Percentiles rank a stretch among this genome's conserved stretches.
Conservation (phyloP, 2,888 invertebrate genomes). For the Panopea generosa region DNA sequence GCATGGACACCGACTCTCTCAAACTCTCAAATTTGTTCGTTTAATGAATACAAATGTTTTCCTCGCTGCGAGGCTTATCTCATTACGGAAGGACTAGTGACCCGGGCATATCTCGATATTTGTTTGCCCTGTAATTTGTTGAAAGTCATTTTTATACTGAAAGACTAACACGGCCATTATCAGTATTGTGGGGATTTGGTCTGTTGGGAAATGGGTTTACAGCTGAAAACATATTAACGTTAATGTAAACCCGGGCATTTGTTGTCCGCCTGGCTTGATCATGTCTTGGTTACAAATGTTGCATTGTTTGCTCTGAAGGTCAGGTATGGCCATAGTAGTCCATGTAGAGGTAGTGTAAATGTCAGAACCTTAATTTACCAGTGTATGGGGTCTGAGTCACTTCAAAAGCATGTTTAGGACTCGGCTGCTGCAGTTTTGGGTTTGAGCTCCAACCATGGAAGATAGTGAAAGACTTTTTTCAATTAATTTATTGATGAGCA, state of each 20-base stretch:
- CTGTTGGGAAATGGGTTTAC: conserved; percentile 27
- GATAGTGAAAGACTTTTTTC: too few species aligned
- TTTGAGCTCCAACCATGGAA: too few species aligned
- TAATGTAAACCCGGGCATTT: conserved; percentile 33
- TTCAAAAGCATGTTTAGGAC: too few species aligned
- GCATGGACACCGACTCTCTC: too few species aligned
- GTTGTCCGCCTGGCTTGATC: conserved; percentile 2
- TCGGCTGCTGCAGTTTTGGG: too few species aligned
- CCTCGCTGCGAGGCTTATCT: conserved; percentile 16
- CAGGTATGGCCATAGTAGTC: too few species aligned
- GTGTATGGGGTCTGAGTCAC: too few species aligned
- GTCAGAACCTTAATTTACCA: too few species aligned
- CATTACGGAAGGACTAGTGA: not conserved
- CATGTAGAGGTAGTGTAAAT: too few species aligned
- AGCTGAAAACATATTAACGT: conserved; percentile 27
- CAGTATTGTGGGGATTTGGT: conserved; percentile 1
- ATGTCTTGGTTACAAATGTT: conserved; percentile 24
- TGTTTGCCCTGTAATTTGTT: conserved; percentile 4
- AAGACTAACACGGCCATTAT: conserved; percentile 1
- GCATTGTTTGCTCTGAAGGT: conserved; percentile 4
- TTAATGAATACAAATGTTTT: conserved; percentile 13
- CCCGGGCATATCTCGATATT: conserved; percentile 3
- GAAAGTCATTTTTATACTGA: conserved; percentile 15
- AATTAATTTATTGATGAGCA: too few species aligned
- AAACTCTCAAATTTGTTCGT: too few species aligned